Evolutionary conservation across 2,888 invertebrate genomes (phyloP).

Genomic region (Brenthis ino): DNA sequence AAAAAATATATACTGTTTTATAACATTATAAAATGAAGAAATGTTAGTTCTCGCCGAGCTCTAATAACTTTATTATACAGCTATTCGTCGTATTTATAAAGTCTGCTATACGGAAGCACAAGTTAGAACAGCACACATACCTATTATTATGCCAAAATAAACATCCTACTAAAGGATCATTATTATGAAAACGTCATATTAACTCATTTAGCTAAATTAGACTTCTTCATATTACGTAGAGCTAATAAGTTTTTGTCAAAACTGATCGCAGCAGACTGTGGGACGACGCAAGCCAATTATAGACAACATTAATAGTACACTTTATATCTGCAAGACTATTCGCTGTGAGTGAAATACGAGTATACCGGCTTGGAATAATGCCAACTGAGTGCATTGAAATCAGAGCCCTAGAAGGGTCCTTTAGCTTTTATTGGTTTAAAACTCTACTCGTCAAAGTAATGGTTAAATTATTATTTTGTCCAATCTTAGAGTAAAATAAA

Average conservation of each 20-base stretch:
- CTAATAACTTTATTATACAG: no score
- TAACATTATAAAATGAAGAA: no score
- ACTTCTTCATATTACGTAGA: conserved; percentile 9
- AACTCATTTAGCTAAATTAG: background rate
- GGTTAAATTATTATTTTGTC: background rate
- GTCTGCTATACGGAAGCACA: no score
- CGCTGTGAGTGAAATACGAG: conserved; percentile 57
- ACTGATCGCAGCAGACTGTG: conserved; percentile 55
- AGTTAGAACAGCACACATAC: no score
- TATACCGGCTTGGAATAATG: conserved; percentile 34
- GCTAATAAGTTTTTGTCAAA: conserved; percentile 34
- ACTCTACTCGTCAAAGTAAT: background rate
- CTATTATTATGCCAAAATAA: no score
- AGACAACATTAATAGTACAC: conserved; percentile 62
- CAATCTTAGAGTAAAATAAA: no score
- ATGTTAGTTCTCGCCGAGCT: no score
- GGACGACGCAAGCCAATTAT: conserved; percentile 68
- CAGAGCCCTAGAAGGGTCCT: conserved; percentile 25
- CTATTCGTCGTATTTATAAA: no score
- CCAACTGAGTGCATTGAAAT: conserved; percentile 35
- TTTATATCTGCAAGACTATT: conserved; percentile 62
- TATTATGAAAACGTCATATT: background rate
- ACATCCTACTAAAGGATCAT: no score
- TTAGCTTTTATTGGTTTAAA: conserved; percentile 9
- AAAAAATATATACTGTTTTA: no score